Evolutionary conservation across 2,113 vertebrate species (phyloP).

Genomic region (Psephotus haematonotus): DNA sequence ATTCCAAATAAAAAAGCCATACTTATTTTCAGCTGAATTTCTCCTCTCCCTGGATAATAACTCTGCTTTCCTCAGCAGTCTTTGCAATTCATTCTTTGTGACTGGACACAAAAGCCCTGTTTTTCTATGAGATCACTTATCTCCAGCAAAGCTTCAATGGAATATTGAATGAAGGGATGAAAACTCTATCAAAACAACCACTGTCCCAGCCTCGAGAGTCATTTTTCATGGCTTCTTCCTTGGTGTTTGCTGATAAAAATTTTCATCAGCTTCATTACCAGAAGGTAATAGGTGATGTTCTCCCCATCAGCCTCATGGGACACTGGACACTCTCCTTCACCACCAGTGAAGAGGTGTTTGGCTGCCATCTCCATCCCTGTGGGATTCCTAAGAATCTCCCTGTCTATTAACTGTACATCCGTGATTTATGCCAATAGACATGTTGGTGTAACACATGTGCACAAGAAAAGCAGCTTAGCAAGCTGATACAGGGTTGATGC

Average conservation of each 20-base stretch:
- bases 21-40: conserved; percentile 30
- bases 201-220: neutral
- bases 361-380: neutral
- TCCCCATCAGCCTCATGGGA: neutral
- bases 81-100: neutral
- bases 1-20: neutral
- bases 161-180: neutral
- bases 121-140: conserved; percentile 10
- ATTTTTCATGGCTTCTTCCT: neutral
- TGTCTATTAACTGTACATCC: fast-evolving
- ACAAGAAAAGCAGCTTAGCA: neutral
- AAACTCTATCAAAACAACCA: neutral
- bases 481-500: fast-evolving
- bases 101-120: conserved; percentile 20
- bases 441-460: neutral
- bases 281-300: neutral
- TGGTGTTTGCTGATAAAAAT: neutral
- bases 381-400: neutral
- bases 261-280: neutral
- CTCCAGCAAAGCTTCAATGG: conserved; percentile 5
- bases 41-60: neutral
- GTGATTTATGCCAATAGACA: neutral
- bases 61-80: conserved; percentile 1
- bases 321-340: neutral
- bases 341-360: neutral